Base-by-base conservation (phyloP, 2,888 invertebrate genomes). In the Trimorus sp. region DNA sequence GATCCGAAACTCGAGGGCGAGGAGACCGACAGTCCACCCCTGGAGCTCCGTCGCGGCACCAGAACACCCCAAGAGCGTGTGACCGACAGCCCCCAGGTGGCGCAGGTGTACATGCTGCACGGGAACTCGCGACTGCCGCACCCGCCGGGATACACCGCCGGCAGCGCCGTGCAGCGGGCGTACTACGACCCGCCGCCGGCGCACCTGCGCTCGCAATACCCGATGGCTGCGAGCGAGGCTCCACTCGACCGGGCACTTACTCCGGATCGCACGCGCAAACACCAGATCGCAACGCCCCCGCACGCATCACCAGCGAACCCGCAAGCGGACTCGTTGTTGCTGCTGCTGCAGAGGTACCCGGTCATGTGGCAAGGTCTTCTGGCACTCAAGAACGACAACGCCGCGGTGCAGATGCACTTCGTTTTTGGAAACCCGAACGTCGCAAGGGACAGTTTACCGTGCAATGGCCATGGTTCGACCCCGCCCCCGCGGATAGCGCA, bases 311-410 rank as follows among this genome's bases (percentile, higher is more conserved):
- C 96, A 92, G 96, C 96, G 86, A 96, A 96, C 86, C 95, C 96
- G 73, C 97, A 96, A 90, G 96, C 96, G 7, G 97, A 97, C 92
- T 96, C 96, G n/a, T n/a, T n/a, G n/a, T n/a, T n/a, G n/a, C n/a
- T n/a, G n/a, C n/a, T n/a, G n/a, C n/a, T n/a, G n/a, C n/a, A n/a
- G n/a, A n/a, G n/a, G n/a, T n/a, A n/a, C n/a, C n/a, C n/a, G n/a
- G n/a, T n/a, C n/a, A n/a, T n/a, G n/a, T n/a, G n/a, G n/a, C n/a
- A n/a, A n/a, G n/a, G n/a, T n/a, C n/a, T n/a, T n/a, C n/a, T n/a
- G n/a, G n/a, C n/a, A n/a, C n/a, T n/a, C n/a, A n/a, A n/a, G n/a
- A n/a, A n/a, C n/a, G n/a, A n/a, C n/a, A n/a, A n/a, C n/a, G n/a
- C n/a, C n/a, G n/a, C n/a, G n/a, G n/a, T n/a, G n/a, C n/a, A n/a